Conservation (phyloP, 2,113 vertebrate genomes). For the Thamnophis sirtalis region DNA sequence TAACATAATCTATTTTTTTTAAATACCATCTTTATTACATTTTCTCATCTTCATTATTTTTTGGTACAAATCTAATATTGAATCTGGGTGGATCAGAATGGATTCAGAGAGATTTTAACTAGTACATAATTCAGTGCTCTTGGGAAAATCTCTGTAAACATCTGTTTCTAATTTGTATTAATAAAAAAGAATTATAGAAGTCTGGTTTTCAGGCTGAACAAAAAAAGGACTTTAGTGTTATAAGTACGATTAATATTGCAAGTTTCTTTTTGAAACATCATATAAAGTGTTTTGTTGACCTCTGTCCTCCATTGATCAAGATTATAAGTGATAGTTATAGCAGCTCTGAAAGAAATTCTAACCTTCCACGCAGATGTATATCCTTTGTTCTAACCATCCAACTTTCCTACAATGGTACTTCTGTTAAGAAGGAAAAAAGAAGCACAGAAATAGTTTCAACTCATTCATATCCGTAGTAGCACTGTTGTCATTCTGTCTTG, state of each 20-base stretch:
- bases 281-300: not conserved
- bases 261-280: not conserved
- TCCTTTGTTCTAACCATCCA: slow-evolving; percentile 11
- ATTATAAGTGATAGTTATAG: not conserved
- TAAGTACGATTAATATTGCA: not conserved
- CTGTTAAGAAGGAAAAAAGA: slow-evolving; percentile 9
- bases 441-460: slow-evolving; percentile 3
- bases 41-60: not conserved
- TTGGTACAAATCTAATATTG: not conserved
- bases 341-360: not conserved
- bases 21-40: not conserved
- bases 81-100: not conserved
- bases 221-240: not conserved
- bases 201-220: not conserved
- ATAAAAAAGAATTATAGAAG: not conserved
- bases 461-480: not conserved
- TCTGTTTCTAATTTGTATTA: not conserved
- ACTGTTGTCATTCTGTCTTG: not conserved
- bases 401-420: slow-evolving; percentile 3
- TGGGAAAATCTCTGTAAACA: not conserved
- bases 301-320: not conserved
- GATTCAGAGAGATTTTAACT: not conserved
- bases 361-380: not conserved
- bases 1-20: not conserved
- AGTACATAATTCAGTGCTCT: not conserved